A percentile compares a stretch with the other conserved stretches of the same genome.
Evolutionary conservation across 2,113 vertebrate species (phyloP).

Genomic region (Larimichthys polyactis): DNA sequence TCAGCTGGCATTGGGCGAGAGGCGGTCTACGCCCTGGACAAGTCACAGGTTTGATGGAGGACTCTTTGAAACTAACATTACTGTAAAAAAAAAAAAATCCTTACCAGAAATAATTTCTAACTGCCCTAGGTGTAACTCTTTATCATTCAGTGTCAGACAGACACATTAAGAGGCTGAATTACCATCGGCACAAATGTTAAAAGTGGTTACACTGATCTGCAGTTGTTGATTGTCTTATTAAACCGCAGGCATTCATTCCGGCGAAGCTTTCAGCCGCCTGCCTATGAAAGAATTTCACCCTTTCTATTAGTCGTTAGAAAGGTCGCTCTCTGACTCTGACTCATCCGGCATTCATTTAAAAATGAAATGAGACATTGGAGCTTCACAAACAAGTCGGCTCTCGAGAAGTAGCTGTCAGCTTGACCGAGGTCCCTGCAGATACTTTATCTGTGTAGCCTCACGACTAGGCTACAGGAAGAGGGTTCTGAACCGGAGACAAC

Average conservation of each 20-base stretch:
- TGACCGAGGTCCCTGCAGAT: slow-evolving; percentile 27
- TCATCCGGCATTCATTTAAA: slow-evolving; percentile 41
- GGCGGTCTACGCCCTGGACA: too few species aligned
- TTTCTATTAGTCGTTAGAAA: slow-evolving; percentile 34
- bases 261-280: not conserved
- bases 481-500: slow-evolving; percentile 21
- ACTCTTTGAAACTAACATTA: not conserved
- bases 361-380: slow-evolving; percentile 57
- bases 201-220: not conserved
- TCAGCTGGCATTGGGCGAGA: too few species aligned
- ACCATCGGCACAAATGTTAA: not conserved
- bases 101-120: not conserved
- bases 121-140: not conserved
- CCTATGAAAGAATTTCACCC: not conserved
- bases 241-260: not conserved
- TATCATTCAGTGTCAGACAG: not conserved
- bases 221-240: slow-evolving; percentile 9
- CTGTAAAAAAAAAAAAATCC: not conserved
- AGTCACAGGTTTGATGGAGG: not conserved
- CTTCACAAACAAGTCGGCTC: slow-evolving; percentile 21
- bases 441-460: slow-evolving; percentile 52
- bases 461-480: slow-evolving; percentile 34
- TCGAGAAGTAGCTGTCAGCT: slow-evolving; percentile 3
- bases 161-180: not conserved
- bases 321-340: slow-evolving; percentile 37